Conservation (phyloP, 2,113 vertebrate genomes). For the Chascanopsetta lugubris region DNA sequence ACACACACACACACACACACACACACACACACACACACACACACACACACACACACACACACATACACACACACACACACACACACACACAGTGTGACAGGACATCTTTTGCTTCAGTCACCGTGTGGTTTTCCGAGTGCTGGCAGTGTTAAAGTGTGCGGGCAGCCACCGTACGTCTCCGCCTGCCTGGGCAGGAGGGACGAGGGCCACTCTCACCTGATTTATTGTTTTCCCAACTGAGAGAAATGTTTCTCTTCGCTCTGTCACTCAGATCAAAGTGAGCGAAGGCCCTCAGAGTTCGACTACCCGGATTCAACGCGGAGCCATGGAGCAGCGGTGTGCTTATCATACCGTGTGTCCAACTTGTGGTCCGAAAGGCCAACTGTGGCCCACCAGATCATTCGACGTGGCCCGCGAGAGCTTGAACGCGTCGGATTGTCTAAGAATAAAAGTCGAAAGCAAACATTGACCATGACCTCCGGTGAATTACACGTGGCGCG, state of each 20-base stretch:
- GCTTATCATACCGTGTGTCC: too few relatives aligned
- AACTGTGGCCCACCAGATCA: too few relatives aligned
- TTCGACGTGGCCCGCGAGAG: too few relatives aligned
- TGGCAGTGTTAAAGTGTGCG: constrained; percentile 6
- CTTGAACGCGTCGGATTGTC: too few relatives aligned
- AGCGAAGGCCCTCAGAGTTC: constrained; percentile 11
- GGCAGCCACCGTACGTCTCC: constrained; percentile 29
- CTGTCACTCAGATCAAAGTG: constrained; percentile 45
- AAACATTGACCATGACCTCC: too few relatives aligned
- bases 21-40: too few relatives aligned
- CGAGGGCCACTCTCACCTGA: constrained; percentile 29
- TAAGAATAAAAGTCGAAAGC: too few relatives aligned
- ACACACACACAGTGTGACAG: constrained; percentile 53
- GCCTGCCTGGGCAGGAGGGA: constrained; percentile 3
- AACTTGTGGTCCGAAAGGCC: too few relatives aligned
- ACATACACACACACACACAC: too few relatives aligned
- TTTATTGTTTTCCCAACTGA: constrained; percentile 34
- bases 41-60: too few relatives aligned
- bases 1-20: too few relatives aligned
- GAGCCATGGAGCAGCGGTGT: background rate
- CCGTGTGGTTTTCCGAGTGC: constrained; percentile 58
- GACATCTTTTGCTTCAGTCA: constrained; percentile 48
- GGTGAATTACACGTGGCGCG: too few relatives aligned
- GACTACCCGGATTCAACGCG: background rate
- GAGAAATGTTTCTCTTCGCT: constrained; percentile 38